A percentile compares a stretch with the other conserved stretches of the same genome.
phyloP scores from a whole-genome alignment of 2,113 vertebrate species.

The Erinaceus europaeus region DNA sequence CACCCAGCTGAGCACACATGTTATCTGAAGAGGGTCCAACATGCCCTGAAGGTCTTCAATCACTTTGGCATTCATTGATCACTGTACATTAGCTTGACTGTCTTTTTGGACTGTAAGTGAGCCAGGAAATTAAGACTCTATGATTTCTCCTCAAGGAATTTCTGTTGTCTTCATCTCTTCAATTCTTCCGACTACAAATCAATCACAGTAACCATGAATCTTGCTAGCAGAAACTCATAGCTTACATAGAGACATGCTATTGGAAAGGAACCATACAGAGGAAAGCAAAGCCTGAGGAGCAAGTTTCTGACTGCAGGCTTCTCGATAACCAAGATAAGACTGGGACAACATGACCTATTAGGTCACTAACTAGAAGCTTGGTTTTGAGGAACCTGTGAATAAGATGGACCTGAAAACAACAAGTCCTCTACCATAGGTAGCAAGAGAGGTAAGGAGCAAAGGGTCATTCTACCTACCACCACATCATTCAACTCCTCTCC shows the following conservation, averaged over 20 bases:
- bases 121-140: background rate
- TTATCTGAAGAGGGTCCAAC: background rate
- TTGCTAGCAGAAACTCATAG: background rate
- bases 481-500: background rate
- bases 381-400: background rate
- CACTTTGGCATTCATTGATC: background rate
- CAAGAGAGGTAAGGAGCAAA: background rate
- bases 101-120: background rate
- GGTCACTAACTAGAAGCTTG: background rate
- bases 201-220: background rate
- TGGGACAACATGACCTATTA: background rate
- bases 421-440: background rate
- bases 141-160: background rate
- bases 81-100: background rate
- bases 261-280: background rate
- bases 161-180: constrained; percentile 9
- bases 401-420: background rate
- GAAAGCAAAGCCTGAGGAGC: background rate
- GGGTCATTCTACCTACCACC: background rate
- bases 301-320: background rate
- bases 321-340: background rate
- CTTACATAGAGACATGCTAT: background rate
- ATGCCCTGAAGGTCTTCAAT: background rate
- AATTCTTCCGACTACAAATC: background rate
- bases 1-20: too few species aligned